Base-by-base conservation (phyloP, 1,140 invertebrate genomes). In the Drosophila sp. region DNA sequence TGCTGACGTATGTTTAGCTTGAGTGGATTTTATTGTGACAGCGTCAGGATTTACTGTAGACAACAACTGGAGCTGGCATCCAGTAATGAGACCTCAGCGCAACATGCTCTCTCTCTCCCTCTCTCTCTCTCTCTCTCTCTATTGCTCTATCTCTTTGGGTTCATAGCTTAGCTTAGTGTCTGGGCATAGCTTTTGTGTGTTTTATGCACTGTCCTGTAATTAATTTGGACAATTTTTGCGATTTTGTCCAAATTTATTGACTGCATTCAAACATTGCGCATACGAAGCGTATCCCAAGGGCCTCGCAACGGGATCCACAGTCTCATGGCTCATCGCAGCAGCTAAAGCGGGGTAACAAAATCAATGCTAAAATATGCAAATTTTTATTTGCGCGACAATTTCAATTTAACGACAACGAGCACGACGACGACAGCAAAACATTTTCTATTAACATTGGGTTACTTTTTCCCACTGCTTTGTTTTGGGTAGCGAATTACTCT, bases 301-400 rank as follows among this genome's bases (percentile, higher is more conserved):
- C 32, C 29, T 16, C 14, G 9, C 29, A 13, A 7, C 16, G 36
- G 21, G 13, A 43, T 6, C 16, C 13, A 43, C 14, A 43, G 14
- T 8, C 41, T 43, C 13, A 16, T 21, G 7, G 25, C 41, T 7
- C 13, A 34, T 29, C 8, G 18, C 5, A 9, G 7, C 32, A 2
- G 1, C 13, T 16, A 36, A 7, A 40, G 9, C 18, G 43, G 13
- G 11, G 50, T 4, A 40, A 32, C 64, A 45, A 89, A 89, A 89
- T 89, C 86, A 89, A 90, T 89, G 86, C 84, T 89, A 76, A 90
- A 89, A 90, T 89, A 89, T 89, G 86, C 80, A 89, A 89, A 89
- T 89, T 89, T 89, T 90, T 90, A 90, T 89, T 89, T 90, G 72
- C 89, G 80, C 89, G 89, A 89, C 89, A 82, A 90, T 90, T 90